phyloP scores from a whole-genome alignment of 2,888 invertebrate species.

The Tenthredo mesomela region DNA sequence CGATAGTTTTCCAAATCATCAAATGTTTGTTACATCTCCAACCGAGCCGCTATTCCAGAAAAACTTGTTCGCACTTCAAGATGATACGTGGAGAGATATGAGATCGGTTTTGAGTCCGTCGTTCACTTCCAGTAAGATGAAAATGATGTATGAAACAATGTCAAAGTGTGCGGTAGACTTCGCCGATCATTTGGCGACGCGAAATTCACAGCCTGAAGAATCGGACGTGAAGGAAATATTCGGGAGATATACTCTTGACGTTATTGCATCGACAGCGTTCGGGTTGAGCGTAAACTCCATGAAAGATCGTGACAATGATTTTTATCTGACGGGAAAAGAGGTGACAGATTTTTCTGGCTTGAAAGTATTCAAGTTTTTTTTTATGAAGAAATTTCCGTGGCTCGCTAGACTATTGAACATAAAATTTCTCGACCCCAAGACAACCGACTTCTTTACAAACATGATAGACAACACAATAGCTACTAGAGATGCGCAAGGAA shows the following conservation, averaged over 20 bases:
- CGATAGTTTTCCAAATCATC: slow-evolving; percentile 63
- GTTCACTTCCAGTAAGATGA: slow-evolving; percentile 82
- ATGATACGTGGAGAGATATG: slow-evolving; percentile 79
- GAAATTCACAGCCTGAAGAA: slow-evolving; percentile 49
- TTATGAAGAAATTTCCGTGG: slow-evolving; percentile 57
- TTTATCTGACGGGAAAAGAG: slow-evolving; percentile 64
- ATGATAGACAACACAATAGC: slow-evolving; percentile 62
- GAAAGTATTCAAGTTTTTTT: slow-evolving; percentile 56
- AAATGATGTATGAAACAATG: slow-evolving; percentile 79
- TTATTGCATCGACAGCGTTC: slow-evolving; percentile 70
- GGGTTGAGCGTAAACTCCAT: slow-evolving; percentile 69
- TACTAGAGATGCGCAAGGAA: slow-evolving; percentile 61
- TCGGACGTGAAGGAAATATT: slow-evolving; percentile 71
- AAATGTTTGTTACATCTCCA: slow-evolving; percentile 63
- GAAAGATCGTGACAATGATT: slow-evolving; percentile 68
- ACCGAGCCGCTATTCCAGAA: slow-evolving; percentile 64
- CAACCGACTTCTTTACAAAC: slow-evolving; percentile 59
- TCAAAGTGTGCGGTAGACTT: slow-evolving; percentile 69
- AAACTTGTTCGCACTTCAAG: slow-evolving; percentile 65
- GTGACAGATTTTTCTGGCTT: slow-evolving; percentile 56
- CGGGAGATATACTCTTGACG: slow-evolving; percentile 67
- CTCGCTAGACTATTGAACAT: slow-evolving; percentile 61
- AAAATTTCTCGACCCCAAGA: slow-evolving; percentile 51
- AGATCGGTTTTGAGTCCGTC: slow-evolving; percentile 79
- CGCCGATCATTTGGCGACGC: slow-evolving; percentile 61